Percentiles rank a stretch among this genome's conserved stretches.
Conservation (phyloP, 2,888 invertebrate genomes). For the Danaus chrysippus region DNA sequence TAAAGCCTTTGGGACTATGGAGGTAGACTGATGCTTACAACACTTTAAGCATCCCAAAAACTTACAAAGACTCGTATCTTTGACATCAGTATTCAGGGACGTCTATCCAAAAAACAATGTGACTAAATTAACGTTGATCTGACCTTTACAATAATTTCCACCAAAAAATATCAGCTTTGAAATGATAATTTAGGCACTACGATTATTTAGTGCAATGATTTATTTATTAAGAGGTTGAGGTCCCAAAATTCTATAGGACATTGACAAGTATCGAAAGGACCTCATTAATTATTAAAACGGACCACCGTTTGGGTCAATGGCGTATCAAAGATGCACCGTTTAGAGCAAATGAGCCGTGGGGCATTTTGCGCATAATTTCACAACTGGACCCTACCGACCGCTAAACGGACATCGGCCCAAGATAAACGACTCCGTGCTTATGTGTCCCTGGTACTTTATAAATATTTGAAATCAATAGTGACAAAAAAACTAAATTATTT, state of each 20-base stretch:
- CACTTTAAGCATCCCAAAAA: not conserved
- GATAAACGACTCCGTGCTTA: conserved; percentile 51
- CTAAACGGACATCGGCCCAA: conserved; percentile 42
- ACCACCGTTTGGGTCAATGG: conserved; percentile 54
- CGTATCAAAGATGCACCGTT: conserved; percentile 61
- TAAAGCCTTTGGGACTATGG: not conserved
- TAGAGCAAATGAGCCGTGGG: conserved; percentile 69
- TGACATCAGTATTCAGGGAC: too few relatives aligned
- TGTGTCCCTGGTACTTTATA: conserved; percentile 33
- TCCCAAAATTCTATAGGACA: conserved; percentile 13
- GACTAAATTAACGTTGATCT: too few relatives aligned
- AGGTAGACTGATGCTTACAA: not conserved
- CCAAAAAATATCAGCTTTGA: not conserved
- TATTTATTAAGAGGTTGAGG: conserved; percentile 1
- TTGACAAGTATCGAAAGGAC: conserved; percentile 33
- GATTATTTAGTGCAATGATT: not conserved
- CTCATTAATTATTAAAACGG: conserved; percentile 60
- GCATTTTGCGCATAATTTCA: conserved; percentile 70
- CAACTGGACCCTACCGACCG: conserved; percentile 41
- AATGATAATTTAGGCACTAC: not conserved
- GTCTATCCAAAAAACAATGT: too few relatives aligned
- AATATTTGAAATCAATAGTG: not conserved
- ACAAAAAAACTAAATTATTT: not conserved
- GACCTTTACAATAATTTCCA: too few relatives aligned
- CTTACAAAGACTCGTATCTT: too few relatives aligned